Evolutionary conservation across 2,113 vertebrate species (phyloP), one percentile per base, ranked within the genome.

Genomic region (Oncorhynchus keta): DNA sequence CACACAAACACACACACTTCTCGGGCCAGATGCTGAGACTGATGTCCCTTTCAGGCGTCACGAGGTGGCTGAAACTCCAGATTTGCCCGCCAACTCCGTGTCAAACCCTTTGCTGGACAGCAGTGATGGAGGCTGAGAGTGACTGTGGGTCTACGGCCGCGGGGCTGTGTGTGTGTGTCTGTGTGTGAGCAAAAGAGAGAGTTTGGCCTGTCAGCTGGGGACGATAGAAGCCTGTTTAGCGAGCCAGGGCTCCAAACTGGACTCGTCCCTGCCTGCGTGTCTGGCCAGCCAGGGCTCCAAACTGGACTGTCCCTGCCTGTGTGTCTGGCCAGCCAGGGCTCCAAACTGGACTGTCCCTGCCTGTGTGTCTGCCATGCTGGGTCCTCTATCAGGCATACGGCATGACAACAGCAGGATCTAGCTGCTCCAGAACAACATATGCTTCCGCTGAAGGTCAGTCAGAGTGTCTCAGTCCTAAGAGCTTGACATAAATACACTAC

Each of bases 21-120:
- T 79, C 20, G 75, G 75, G 82, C 85, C 89, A 92, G 87, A 90
- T 83, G 87, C 88, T 89, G 85, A 89, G 88, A 86, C 84, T 89
- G 90, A 92, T 92, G 92, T 90, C 91, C 85, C 86, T 90, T 89
- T 91, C 85, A 93, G 90, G 80, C 88, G 86, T 93, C 88, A 89
- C 81, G 88, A 78, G 39, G 39, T 2, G 71, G 83, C 87, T 91
- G 90, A 92, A 89, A 87, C 87, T 90, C 81, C 84, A 77, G 82
- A 83, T 80, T 85, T 81, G 78, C 68, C 79, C 72, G 87, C 90
- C 90, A 89, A 90, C 77, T 86, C 78, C 57, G 72, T 89, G 91
- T 91, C 90, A 91, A 87, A 87, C 79, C 85, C 84, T 91, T 91
- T 88, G 89, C 90, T 68, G 82, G 81, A 85, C 87, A 87, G 70